These are phyloP conservation scores for Halocynthia aurantium DNA, from an alignment of 23 tunicate species.

Conservation along the genomic window DNA sequence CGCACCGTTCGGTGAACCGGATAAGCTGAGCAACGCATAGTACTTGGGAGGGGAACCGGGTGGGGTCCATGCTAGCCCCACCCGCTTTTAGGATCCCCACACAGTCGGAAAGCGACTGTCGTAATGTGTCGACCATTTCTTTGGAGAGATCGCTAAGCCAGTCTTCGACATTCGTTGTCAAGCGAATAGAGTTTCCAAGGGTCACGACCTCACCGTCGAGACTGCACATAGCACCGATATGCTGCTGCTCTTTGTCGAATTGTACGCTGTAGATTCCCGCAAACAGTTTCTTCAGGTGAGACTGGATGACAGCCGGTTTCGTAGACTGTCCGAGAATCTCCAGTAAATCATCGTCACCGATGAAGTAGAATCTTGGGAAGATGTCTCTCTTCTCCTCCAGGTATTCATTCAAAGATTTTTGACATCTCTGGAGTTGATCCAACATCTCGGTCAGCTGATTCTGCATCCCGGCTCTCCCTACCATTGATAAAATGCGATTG, in stretches of 20 bases:
- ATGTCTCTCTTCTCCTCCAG: slow-evolving; percentile 93
- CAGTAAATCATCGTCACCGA: slow-evolving; percentile 93
- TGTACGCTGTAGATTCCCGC: slow-evolving; percentile 85
- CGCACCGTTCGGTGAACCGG: slow-evolving; percentile 47
- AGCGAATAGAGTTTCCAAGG: slow-evolving; percentile 28
- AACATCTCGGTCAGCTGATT: slow-evolving; percentile 58
- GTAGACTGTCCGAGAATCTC: slow-evolving; percentile 95
- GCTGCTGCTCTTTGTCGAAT: slow-evolving; percentile 25
- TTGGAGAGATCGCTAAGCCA: slow-evolving; percentile 76
- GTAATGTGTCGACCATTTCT: slow-evolving; percentile 65
- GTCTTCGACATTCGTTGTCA: slow-evolving; percentile 78
- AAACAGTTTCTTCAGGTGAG: slow-evolving; percentile 88
- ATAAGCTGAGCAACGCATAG: slow-evolving; percentile 73
- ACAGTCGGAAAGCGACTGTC: slow-evolving; percentile 15
- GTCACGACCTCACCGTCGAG: slow-evolving; percentile 77
- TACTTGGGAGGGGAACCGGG: slow-evolving; percentile 81
- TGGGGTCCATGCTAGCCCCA: slow-evolving; percentile 41
- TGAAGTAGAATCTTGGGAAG: slow-evolving; percentile 90
- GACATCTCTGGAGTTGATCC: slow-evolving; percentile 89
- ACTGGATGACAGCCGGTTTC: slow-evolving; percentile 70
- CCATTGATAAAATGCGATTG: slow-evolving; percentile 67
- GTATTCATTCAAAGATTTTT: slow-evolving; percentile 77
- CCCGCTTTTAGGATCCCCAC: not conserved
- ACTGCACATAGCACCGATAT: slow-evolving; percentile 64
- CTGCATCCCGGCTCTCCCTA: slow-evolving; percentile 70